Base-by-base conservation (phyloP, 2,797 vertebrate species). In the Lepus townsendii region DNA sequence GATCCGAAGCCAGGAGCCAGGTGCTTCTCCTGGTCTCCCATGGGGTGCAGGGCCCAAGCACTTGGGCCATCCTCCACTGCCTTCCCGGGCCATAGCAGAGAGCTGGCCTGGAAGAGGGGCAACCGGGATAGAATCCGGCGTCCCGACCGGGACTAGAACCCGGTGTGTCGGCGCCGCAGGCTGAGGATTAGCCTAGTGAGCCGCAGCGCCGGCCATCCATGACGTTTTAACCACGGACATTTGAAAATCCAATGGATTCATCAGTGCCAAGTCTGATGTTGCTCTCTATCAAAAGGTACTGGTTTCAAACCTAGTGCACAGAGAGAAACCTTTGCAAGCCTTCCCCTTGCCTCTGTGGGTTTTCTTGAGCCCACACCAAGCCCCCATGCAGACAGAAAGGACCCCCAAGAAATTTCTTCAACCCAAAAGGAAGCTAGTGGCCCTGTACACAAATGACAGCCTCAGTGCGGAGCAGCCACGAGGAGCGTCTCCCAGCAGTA, bases 161-260 rank as follows among this genome's bases (percentile, higher is more conserved):
- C 1, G 42, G 42, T 6, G 42, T 42, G 42, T 7, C 1, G 42
- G 42, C 42, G 5, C 42, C 42, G 1, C 1, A 42, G 42, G 42
- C 42, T 1, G 42, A 42, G 42, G 42, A 42, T 42, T 42, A 42
- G 42, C 42, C 42, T 42, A 42, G 6, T 42, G 42, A 42, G 42
- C 42, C 42, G 6, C 42, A 1, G 42, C 42, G 7, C 42, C 5
- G 42, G 42, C 42, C 42, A 42, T 42, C 42, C 42, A 42, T 42
- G 42, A 42, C 42, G 42, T 42, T 42, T 42, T 42, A 42, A 88
- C 35, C 60, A 42, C 1, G 71, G 30, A 27, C 16, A 35, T 94
- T 69, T 82, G 75, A 77, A 88, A 92, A 83, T n/a, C 71, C 87
- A 72, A 88, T n/a, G 83, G 5, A 30, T 75, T 42, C 42, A 35